phyloP scores from a whole-genome alignment of 2,113 vertebrate species.

The Brachirus orientalis region DNA sequence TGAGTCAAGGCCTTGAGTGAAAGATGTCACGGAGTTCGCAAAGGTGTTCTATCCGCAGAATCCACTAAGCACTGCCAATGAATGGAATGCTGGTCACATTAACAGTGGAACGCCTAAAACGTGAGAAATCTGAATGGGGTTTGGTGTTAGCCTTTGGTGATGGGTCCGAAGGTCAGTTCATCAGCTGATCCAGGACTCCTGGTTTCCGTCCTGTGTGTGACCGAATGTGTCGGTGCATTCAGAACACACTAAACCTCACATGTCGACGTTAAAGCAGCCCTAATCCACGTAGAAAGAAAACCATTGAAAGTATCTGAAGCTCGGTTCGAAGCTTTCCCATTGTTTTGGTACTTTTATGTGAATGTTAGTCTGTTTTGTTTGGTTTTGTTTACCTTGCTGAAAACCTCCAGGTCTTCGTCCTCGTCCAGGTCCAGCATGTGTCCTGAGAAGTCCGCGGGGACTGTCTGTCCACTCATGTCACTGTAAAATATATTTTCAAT shows the following conservation, averaged over 20 bases:
- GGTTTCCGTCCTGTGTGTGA: neutral
- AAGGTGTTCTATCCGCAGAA: too few species aligned
- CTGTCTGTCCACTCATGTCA: conserved; percentile 55
- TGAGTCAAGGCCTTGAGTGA: too few species aligned
- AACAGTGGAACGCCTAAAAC: too few species aligned
- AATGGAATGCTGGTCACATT: too few species aligned
- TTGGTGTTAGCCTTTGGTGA: too few species aligned
- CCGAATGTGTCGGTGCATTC: neutral
- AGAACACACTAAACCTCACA: neutral
- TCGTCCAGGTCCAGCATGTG: conserved; percentile 82
- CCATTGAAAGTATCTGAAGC: accelerated
- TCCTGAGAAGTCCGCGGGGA: conserved; percentile 64
- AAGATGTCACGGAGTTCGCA: too few species aligned
- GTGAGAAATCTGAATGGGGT: neutral
- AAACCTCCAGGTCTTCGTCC: conserved; percentile 86
- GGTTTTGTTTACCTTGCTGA: conserved; percentile 78
- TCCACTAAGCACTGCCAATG: too few species aligned
- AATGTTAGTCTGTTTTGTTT: accelerated
- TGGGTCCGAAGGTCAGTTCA: conserved; percentile 23
- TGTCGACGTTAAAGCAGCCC: neutral
- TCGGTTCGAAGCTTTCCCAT: neutral
- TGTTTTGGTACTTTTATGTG: neutral
- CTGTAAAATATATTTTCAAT: neutral
- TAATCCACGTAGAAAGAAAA: conserved; percentile 45
- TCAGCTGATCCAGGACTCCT: conserved; percentile 35